Base-by-base conservation (phyloP, 1,140 invertebrate species). In the Ctenoplectra terminalis region DNA sequence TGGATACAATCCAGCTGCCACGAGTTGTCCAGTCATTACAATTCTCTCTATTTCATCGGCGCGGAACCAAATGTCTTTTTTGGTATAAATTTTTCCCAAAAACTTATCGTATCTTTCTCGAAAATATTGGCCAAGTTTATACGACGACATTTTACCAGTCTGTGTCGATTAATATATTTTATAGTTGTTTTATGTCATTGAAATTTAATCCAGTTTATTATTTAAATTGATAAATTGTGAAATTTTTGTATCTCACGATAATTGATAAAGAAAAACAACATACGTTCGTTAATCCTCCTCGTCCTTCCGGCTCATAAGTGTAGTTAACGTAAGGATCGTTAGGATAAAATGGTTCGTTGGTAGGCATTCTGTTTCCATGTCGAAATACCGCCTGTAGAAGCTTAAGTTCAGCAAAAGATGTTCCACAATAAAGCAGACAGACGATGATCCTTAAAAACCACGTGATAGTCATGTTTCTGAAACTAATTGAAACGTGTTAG, bases 311-410 rank as follows among this genome's bases (percentile, higher is more conserved):
- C 20, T 72, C 46, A 13, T 79, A 79, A 4, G 31, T 43, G 0
- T 20, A 17, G 4, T 43, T 31, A 52, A 11, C 1, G 1, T 79
- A 63, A n/a, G 77, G 77, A 43, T 79, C 77, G 1, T 72, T 52
- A 0, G 69, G 69, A 34, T 79, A 79, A 9, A 15, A 43, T 0
- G 2, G 2, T 0, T 48, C 58, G 1, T n/a, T 31, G 13, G 58
- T 43, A 31, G 77, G 77, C 54, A 40, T 79, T 15, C 58, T 61
- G 15, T 79, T 63, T n/a, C 69, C 69, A 72, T 79, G 77, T 43
- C 77, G 72, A 20, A 79, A 79, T 50, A 79, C 6, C 1, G 77
- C 31, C 23, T 72, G 77, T 11, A 79, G 0, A n/a, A 73, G 31
- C 17, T 40, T 63, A 0, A 79, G 15, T 31, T 79, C 69, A 1